Evolutionary conservation across 2,113 vertebrate genomes (phyloP).

Genomic region (Stigmatopora argus): DNA sequence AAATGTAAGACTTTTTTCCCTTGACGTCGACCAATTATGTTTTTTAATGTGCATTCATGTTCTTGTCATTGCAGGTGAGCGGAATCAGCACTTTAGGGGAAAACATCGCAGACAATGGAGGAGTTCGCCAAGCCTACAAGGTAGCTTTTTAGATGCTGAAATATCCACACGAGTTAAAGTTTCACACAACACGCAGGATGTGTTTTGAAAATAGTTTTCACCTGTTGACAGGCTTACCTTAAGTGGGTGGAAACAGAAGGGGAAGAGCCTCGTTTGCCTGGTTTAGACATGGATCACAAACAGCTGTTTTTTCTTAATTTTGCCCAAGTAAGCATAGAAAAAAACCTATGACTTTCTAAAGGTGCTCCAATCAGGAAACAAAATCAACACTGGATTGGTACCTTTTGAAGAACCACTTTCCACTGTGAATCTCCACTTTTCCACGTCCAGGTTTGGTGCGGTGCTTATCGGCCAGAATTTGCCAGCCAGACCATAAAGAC

Average conservation of each 20-base stretch:
- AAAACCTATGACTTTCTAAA: neutral
- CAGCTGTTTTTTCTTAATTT: constrained; percentile 97
- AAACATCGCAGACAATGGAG: constrained; percentile 95
- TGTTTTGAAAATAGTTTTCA: constrained; percentile 2
- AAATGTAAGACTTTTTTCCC: constrained; percentile 66
- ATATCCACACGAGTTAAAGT: neutral
- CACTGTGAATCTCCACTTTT: neutral
- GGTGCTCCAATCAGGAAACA: neutral
- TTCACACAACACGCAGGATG: neutral
- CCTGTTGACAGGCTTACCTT: constrained; percentile 79
- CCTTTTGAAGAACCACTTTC: constrained; percentile 1
- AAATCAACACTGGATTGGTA: constrained; percentile 8
- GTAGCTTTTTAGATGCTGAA: constrained; percentile 53
- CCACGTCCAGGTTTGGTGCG: constrained; percentile 82
- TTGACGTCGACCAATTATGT: constrained; percentile 1
- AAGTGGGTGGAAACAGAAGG: constrained; percentile 84
- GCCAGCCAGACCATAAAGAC: constrained; percentile 93
- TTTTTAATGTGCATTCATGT: constrained; percentile 8
- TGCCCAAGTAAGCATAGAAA: constrained; percentile 78
- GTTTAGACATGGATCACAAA: constrained; percentile 82
- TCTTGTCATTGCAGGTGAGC: constrained; percentile 76
- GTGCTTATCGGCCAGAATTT: constrained; percentile 90
- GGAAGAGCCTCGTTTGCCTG: constrained; percentile 81
- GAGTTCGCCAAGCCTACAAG: constrained; percentile 93
- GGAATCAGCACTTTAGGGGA: constrained; percentile 93